Percentiles rank a stretch among this genome's conserved stretches.
Evolutionary conservation across 2,888 invertebrate species (phyloP).

Genomic region (Pterostichus niger): DNA sequence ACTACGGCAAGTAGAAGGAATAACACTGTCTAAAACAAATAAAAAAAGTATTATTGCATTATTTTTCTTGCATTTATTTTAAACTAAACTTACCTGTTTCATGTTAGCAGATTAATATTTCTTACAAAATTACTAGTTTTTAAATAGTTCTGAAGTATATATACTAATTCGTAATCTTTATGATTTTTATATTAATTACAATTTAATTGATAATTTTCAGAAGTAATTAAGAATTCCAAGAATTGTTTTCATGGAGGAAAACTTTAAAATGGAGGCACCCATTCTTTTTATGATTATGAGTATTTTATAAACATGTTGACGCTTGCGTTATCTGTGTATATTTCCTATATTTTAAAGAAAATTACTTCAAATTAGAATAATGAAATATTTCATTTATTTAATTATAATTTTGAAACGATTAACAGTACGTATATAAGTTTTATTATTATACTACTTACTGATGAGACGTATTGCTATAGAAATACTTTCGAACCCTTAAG

Average conservation of each 20-base stretch:
- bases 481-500: no score
- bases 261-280: no score
- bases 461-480: no score
- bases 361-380: no score
- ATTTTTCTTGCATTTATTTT: not conserved
- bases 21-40: not conserved
- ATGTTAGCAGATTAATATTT: not conserved
- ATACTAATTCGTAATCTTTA: not conserved
- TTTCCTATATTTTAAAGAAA: no score
- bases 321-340: no score
- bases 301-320: no score
- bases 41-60: not conserved
- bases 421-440: no score
- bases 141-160: not conserved
- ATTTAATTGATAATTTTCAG: not conserved
- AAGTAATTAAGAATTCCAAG: not conserved
- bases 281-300: no score
- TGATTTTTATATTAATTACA: not conserved
- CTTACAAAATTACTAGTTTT: not conserved
- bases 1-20: not conserved
- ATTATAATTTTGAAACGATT: no score
- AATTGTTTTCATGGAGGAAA: not conserved
- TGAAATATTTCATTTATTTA: no score
- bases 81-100: not conserved
- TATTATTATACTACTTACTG: no score